Conservation (phyloP, 2,888 invertebrate species). For the Dryomyza anilis region DNA sequence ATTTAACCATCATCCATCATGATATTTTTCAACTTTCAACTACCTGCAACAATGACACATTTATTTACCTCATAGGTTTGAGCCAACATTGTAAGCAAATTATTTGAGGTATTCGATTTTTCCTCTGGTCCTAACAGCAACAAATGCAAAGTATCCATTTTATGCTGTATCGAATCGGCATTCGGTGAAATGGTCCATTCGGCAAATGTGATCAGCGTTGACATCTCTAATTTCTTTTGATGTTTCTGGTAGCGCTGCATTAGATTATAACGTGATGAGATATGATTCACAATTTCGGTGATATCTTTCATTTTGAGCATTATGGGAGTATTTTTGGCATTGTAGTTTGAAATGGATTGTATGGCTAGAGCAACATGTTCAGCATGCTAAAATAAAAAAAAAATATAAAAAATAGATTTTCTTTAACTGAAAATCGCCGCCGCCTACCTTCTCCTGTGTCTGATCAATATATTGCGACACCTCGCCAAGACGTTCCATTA, state of each 20-base stretch:
- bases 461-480: slow-evolving; percentile 58
- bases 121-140: slow-evolving; percentile 64
- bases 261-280: slow-evolving; percentile 66
- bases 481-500: slow-evolving; percentile 64
- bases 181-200: slow-evolving; percentile 72
- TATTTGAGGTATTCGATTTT: slow-evolving; percentile 39
- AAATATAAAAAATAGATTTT: not conserved
- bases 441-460: slow-evolving; percentile 54
- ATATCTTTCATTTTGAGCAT: slow-evolving; percentile 69
- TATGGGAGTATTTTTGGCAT: slow-evolving; percentile 62
- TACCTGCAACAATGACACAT: too few species aligned
- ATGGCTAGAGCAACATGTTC: slow-evolving; percentile 54
- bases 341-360: slow-evolving; percentile 52
- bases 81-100: slow-evolving; percentile 44
- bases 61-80: slow-evolving; percentile 53
- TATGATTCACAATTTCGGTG: slow-evolving; percentile 66
- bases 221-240: slow-evolving; percentile 65
- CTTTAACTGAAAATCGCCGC: not conserved
- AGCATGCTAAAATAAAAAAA: slow-evolving; percentile 44
- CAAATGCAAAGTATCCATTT: slow-evolving; percentile 71
- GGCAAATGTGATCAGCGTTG: slow-evolving; percentile 75
- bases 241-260: slow-evolving; percentile 67
- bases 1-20: too few species aligned
- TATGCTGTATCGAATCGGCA: slow-evolving; percentile 68
- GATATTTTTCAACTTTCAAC: too few species aligned